A percentile compares a stretch with the other conserved stretches of the same genome.
These are phyloP conservation scores for Morus bassanus DNA, from an alignment of 2,797 vertebrate genomes.

Conservation along the genomic window DNA sequence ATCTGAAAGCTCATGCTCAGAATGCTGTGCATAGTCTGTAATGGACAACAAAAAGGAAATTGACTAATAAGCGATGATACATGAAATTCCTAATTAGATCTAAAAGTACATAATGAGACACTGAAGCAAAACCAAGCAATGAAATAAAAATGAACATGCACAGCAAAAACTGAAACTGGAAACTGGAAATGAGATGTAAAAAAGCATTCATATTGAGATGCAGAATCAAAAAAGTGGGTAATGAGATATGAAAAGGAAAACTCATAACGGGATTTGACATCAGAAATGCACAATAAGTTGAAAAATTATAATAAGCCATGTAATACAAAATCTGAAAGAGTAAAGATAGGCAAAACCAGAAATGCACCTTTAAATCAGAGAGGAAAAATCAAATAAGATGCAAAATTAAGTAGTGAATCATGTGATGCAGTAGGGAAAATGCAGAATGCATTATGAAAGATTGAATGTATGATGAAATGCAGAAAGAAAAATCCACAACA, in stretches of 20 bases:
- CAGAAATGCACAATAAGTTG: not conserved
- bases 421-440: not conserved
- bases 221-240: not conserved
- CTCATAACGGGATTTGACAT: not conserved
- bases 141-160: conserved; percentile 12
- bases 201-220: not conserved
- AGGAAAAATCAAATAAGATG: not conserved
- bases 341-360: not conserved
- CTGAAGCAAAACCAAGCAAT: conserved; percentile 21
- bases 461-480: not conserved
- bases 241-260: conserved; percentile 22
- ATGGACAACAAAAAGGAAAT: conserved; percentile 20
- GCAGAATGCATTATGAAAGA: not conserved
- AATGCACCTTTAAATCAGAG: not conserved
- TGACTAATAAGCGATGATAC: conserved; percentile 36
- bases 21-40: not conserved
- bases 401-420: not conserved
- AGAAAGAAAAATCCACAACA: not conserved
- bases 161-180: not conserved
- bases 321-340: not conserved
- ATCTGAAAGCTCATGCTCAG: not conserved
- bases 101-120: conserved; percentile 27
- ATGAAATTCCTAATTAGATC: conserved; percentile 57
- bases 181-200: not conserved
- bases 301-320: not conserved